phyloP scores from a whole-genome alignment of 2,797 vertebrate species.

The Rhinella marina region DNA sequence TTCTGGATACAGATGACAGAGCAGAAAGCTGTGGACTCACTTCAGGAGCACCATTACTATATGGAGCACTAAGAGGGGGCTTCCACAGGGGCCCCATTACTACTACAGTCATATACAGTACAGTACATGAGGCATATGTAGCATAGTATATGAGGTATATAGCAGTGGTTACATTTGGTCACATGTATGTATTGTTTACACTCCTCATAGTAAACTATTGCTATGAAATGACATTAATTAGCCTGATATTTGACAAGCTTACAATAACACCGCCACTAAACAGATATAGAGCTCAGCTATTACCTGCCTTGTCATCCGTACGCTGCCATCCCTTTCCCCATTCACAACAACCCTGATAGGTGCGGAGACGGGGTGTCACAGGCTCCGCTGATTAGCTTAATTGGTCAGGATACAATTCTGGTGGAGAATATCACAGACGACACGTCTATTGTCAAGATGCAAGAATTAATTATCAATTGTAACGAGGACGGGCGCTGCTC shows the following conservation, averaged over 20 bases:
- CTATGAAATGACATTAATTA: slow-evolving; percentile 48
- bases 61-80: no score
- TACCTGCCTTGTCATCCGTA: slow-evolving; percentile 1
- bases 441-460: not conserved
- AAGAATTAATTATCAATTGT: slow-evolving; percentile 24
- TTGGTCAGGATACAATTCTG: slow-evolving; percentile 18
- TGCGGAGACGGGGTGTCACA: not conserved
- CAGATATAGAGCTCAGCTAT: not conserved
- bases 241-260: slow-evolving; percentile 31
- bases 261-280: not conserved
- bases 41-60: no score
- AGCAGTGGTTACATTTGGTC: not conserved
- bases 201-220: not conserved
- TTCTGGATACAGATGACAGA: no score
- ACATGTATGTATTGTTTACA: not conserved
- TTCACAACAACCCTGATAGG: slow-evolving; percentile 7
- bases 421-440: not conserved
- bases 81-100: no score
- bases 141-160: not conserved
- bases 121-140: not conserved
- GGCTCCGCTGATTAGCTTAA: slow-evolving; percentile 43
- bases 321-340: slow-evolving; percentile 8
- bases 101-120: not conserved
- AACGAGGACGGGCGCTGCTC: not conserved
- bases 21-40: no score